Evolutionary conservation across 1,140 invertebrate species (phyloP).

Genomic region (Lamellibrachia luymesi): DNA sequence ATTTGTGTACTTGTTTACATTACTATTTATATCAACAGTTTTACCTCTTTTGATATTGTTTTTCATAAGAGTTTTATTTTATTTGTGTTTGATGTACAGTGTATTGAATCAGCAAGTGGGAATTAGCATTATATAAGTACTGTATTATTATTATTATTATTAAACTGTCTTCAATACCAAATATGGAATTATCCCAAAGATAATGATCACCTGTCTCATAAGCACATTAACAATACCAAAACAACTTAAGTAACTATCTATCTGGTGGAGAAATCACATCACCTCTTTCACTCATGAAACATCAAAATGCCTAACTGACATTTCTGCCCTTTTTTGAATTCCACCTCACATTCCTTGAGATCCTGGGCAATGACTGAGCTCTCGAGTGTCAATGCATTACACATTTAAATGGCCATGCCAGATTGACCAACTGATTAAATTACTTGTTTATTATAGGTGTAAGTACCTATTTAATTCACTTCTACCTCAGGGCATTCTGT

Average conservation of each 20-base stretch:
- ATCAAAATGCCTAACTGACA: neutral
- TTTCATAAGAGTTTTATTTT: too few species aligned
- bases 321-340: neutral
- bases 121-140: too few species aligned
- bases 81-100: too few species aligned
- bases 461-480: neutral
- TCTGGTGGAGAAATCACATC: neutral
- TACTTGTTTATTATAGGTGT: neutral
- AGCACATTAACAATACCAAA: neutral
- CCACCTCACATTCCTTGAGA: neutral
- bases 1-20: too few species aligned
- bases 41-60: too few species aligned
- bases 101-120: too few species aligned
- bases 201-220: neutral
- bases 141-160: neutral
- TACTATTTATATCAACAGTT: too few species aligned
- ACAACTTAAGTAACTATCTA: neutral
- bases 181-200: neutral
- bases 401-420: neutral
- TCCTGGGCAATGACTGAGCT: neutral
- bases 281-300: neutral
- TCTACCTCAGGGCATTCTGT: neutral
- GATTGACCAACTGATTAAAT: neutral
- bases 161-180: neutral
- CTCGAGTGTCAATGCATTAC: neutral